Conservation (phyloP, 2,113 vertebrate genomes). For the Xyrauchen texanus region DNA sequence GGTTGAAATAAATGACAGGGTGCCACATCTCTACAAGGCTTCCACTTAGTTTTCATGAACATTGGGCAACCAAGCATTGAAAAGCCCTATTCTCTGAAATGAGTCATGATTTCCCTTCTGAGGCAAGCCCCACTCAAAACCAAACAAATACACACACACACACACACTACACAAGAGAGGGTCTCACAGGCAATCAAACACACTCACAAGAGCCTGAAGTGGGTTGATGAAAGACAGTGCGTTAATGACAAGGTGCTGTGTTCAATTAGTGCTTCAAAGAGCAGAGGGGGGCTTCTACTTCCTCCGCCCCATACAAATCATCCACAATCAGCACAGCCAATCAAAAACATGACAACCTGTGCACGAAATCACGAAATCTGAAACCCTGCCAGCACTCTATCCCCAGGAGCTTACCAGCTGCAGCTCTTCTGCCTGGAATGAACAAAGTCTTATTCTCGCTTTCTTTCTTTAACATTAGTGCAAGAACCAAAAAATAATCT, state of each 20-base stretch:
- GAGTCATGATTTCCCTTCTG: slow-evolving; percentile 42
- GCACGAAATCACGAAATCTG: slow-evolving; percentile 10
- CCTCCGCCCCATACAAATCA: slow-evolving; percentile 38
- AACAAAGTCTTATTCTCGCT: slow-evolving; percentile 4
- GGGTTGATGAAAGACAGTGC: slow-evolving; percentile 63
- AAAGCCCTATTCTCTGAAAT: slow-evolving; percentile 8
- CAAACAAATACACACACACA: slow-evolving; percentile 35
- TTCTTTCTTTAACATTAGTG: background rate
- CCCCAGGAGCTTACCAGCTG: background rate
- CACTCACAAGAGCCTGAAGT: background rate
- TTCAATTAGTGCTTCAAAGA: slow-evolving; percentile 70
- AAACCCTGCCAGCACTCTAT: slow-evolving; percentile 34
- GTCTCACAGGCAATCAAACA: background rate
- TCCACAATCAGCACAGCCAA: slow-evolving; percentile 51
- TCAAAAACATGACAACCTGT: slow-evolving; percentile 41
- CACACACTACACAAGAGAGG: background rate
- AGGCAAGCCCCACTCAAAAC: background rate
- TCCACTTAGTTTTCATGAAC: slow-evolving; percentile 10
- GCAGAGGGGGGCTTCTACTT: slow-evolving; percentile 1
- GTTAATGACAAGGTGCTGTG: slow-evolving; percentile 69
- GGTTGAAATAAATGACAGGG: background rate
- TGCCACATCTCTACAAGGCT: no score
- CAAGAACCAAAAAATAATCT: background rate
- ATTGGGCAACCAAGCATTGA: slow-evolving; percentile 8
- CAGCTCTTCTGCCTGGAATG: slow-evolving; percentile 12